Evolutionary conservation across 2,888 invertebrate genomes (phyloP).

Genomic region (Drosophila algonquin): DNA sequence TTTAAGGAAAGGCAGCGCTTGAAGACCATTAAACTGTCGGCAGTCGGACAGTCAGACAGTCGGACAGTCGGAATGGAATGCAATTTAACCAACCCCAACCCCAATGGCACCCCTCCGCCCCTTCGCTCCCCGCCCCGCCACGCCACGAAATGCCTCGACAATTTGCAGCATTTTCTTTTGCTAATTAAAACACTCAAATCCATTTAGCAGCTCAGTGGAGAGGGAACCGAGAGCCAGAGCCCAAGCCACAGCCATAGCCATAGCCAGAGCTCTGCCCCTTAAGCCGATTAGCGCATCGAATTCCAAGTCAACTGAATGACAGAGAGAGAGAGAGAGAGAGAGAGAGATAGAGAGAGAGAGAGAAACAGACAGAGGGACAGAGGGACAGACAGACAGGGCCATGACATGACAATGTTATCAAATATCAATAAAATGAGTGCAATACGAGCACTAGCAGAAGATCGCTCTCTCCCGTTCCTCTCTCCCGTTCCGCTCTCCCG

Average conservation of each 20-base stretch:
- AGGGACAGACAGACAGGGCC: conserved; percentile 6
- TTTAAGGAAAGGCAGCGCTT: conserved; percentile 29
- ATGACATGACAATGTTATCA: conserved; percentile 70
- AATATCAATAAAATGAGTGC: conserved; percentile 67
- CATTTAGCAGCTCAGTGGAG: conserved; percentile 60
- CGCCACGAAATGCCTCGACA: conserved; percentile 34
- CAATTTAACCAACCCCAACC: conserved; percentile 1
- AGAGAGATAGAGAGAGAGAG: background rate
- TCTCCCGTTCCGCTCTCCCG: background rate
- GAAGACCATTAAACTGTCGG: conserved; percentile 49
- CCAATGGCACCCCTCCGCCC: too few relatives aligned
- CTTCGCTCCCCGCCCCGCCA: conserved; percentile 5
- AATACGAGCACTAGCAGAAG: conserved; percentile 22
- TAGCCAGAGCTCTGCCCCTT: conserved; percentile 44
- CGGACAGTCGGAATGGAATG: conserved; percentile 15
- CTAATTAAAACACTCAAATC: conserved; percentile 74
- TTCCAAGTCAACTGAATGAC: conserved; percentile 42
- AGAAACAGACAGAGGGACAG: too few relatives aligned
- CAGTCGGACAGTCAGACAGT: background rate
- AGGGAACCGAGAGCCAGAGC: background rate
- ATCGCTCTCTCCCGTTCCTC: conserved; percentile 8
- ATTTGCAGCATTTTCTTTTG: conserved; percentile 68
- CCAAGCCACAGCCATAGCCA: background rate
- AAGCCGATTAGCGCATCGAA: conserved; percentile 68
- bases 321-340: background rate